A percentile compares a stretch with the other conserved stretches of the same genome.
These are phyloP conservation scores for Glandiceps talaboti DNA, from an alignment of 53 echinoderm and acorn worm species.

Conservation along the genomic window DNA sequence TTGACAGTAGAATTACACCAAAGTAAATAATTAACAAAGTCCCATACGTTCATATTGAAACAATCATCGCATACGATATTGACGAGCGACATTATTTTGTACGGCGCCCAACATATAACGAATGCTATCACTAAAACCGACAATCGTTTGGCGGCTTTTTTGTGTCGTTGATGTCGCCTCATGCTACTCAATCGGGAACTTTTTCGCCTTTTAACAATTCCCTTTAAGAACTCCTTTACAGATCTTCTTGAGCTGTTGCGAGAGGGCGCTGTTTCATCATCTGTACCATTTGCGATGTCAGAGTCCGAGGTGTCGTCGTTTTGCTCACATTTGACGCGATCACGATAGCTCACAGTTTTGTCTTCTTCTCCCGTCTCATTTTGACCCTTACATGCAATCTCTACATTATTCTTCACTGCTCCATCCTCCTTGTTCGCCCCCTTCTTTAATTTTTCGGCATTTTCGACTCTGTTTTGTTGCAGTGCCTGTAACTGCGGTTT, in stretches of 20 bases:
- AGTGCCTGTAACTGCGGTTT: too few relatives aligned
- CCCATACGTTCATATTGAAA: neutral
- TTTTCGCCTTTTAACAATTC: neutral
- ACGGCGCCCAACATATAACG: neutral
- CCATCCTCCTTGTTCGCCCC: too few relatives aligned
- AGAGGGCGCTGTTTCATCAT: neutral
- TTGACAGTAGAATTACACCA: slow-evolving; percentile 42
- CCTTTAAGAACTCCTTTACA: neutral
- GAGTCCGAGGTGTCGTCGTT: too few relatives aligned
- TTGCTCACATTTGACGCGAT: too few relatives aligned
- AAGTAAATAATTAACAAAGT: slow-evolving; percentile 13
- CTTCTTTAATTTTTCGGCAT: too few relatives aligned
- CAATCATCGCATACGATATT: neutral
- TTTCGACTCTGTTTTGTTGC: too few relatives aligned
- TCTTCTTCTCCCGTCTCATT: too few relatives aligned
- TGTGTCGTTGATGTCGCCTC: neutral
- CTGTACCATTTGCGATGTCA: neutral
- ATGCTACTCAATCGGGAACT: neutral
- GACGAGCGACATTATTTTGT: neutral
- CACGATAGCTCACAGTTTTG: too few relatives aligned
- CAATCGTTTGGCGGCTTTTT: neutral
- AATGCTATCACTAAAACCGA: neutral
- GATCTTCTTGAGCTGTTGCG: too few relatives aligned
- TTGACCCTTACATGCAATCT: too few relatives aligned
- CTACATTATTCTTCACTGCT: too few relatives aligned